A percentile compares a stretch with the other conserved stretches of the same genome.
Evolutionary conservation across 2,888 invertebrate species (phyloP).

Genomic region (Cantharis lateralis): DNA sequence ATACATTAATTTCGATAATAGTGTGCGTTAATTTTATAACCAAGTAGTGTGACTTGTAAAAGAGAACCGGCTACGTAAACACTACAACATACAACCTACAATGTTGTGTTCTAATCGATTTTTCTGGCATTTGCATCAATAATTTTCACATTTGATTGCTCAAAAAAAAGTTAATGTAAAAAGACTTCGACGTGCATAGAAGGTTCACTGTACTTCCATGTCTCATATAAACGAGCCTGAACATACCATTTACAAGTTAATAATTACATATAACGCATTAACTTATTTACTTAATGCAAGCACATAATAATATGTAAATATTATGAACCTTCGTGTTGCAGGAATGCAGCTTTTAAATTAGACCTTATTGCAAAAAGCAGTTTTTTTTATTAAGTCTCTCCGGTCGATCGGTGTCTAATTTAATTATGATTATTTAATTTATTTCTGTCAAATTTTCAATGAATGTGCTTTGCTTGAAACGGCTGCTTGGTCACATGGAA

Average conservation of each 20-base stretch:
- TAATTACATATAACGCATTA: background rate
- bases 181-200: background rate
- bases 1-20: slow-evolving; percentile 2
- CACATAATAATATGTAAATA: background rate
- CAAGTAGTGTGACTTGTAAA: background rate
- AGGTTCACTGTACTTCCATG: background rate
- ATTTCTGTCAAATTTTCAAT: background rate
- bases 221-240: background rate
- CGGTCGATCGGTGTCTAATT: background rate
- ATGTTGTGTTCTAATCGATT: background rate
- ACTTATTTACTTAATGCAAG: background rate
- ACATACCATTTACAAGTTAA: background rate
- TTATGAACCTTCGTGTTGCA: background rate
- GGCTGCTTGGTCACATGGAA: background rate
- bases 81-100: background rate
- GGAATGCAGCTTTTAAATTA: background rate
- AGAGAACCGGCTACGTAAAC: background rate
- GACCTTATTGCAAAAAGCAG: background rate
- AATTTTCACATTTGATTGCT: background rate
- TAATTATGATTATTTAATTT: background rate
- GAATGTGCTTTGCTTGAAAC: background rate
- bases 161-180: background rate
- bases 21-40: slow-evolving; percentile 13
- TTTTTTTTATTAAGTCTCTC: background rate
- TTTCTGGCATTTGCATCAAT: background rate